Evolutionary conservation across 2,888 invertebrate species (phyloP).

Genomic region (Amblyteles armatorius): DNA sequence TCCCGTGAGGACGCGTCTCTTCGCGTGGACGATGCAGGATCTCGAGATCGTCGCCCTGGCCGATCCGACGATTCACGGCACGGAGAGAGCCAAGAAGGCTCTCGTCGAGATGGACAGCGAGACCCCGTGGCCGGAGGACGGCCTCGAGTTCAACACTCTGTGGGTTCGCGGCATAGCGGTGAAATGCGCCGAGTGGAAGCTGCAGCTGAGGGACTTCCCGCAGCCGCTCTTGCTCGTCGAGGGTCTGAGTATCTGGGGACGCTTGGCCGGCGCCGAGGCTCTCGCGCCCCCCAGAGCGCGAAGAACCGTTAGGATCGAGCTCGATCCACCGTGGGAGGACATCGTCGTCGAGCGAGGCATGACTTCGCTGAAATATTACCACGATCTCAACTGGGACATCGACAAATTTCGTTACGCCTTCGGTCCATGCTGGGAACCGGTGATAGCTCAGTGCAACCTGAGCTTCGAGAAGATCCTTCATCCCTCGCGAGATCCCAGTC

Average conservation of each 20-base stretch:
- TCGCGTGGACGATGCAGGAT: slow-evolving; percentile 94
- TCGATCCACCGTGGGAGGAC: slow-evolving; percentile 94
- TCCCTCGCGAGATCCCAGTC: slow-evolving; percentile 96
- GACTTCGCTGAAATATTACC: slow-evolving; percentile 98
- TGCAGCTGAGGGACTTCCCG: slow-evolving; percentile 97
- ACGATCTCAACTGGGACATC: slow-evolving; percentile 98
- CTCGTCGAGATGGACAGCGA: slow-evolving; percentile 94
- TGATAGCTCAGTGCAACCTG: slow-evolving; percentile 94
- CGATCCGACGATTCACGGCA: slow-evolving; percentile 94
- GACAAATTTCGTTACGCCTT: slow-evolving; percentile 96
- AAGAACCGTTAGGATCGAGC: slow-evolving; percentile 91
- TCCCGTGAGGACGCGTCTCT: slow-evolving; percentile 90
- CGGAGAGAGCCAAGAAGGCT: slow-evolving; percentile 89
- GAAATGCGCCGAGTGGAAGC: slow-evolving; percentile 93
- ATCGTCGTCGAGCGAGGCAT: slow-evolving; percentile 95
- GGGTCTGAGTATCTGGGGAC: slow-evolving; percentile 95
- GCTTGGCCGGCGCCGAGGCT: slow-evolving; percentile 96
- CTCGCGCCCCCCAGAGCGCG: slow-evolving; percentile 91
- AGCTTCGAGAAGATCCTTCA: slow-evolving; percentile 95
- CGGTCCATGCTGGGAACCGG: slow-evolving; percentile 99
- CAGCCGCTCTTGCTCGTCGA: slow-evolving; percentile 95
- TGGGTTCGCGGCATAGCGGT: slow-evolving; percentile 96
- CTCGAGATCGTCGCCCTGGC: slow-evolving; percentile 91
- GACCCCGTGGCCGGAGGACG: slow-evolving; percentile 96
- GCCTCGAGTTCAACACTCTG: slow-evolving; percentile 94